phyloP scores from a whole-genome alignment of 2,888 invertebrate genomes.

The Hypselothyrea guttata region DNA sequence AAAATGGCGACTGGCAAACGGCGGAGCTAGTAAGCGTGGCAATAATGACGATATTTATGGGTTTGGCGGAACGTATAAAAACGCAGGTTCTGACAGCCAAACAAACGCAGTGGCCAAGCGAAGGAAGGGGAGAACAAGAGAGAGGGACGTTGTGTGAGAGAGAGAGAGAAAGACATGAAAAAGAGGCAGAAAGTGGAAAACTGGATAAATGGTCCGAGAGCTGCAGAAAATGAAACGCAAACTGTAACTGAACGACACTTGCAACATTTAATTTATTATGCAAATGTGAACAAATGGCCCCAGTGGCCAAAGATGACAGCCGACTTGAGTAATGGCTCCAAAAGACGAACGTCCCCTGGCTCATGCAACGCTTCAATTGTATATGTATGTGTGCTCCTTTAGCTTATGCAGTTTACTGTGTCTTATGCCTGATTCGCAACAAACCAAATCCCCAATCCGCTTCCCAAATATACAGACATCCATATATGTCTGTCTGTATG shows the following conservation, averaged over 20 bases:
- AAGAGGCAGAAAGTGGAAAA: conserved; percentile 20
- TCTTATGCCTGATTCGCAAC: conserved; percentile 12
- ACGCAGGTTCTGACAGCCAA: conserved; percentile 48
- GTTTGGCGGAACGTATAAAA: conserved; percentile 67
- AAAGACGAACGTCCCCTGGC: conserved; percentile 51
- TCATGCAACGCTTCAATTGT: conserved; percentile 24
- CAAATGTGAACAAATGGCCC: conserved; percentile 76
- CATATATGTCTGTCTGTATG: too few relatives aligned
- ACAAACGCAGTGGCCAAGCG: conserved; percentile 24
- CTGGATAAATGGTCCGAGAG: conserved; percentile 34
- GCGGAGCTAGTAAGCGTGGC: conserved; percentile 43
- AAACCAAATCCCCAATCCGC: conserved; percentile 20
- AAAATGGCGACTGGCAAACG: conserved; percentile 18
- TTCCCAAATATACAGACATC: conserved; percentile 15
- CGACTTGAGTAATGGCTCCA: conserved; percentile 62
- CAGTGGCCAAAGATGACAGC: conserved; percentile 72
- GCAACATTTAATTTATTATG: conserved; percentile 78
- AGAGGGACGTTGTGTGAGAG: too few relatives aligned
- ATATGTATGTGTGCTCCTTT: conserved; percentile 28
- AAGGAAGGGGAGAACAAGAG: too few relatives aligned
- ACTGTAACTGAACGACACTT: conserved; percentile 63
- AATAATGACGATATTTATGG: conserved; percentile 74
- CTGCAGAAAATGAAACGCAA: conserved; percentile 49
- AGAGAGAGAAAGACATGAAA: too few relatives aligned
- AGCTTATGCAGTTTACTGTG: conserved; percentile 34